Conservation (phyloP, 2,888 invertebrate genomes). For the Conchocele bisecta region DNA sequence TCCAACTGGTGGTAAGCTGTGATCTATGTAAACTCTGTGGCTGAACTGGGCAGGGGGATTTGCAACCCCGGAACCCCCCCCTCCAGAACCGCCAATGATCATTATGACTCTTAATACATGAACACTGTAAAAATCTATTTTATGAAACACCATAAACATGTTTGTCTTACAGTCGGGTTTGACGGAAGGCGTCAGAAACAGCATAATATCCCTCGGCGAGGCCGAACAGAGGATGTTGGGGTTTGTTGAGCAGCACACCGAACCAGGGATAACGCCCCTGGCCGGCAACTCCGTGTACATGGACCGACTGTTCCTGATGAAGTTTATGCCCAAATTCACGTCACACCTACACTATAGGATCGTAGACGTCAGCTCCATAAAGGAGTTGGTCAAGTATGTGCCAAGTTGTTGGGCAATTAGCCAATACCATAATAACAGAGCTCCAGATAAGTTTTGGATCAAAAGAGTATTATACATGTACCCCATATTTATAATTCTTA, state of each 20-base stretch:
- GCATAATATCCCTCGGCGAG: constrained; percentile 86
- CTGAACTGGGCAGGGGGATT: too few relatives aligned
- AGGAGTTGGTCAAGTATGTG: constrained; percentile 87
- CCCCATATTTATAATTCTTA: too few relatives aligned
- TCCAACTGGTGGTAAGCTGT: too few relatives aligned
- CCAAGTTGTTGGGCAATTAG: background rate
- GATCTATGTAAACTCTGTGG: too few relatives aligned
- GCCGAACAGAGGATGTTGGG: constrained; percentile 89
- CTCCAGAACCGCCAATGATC: too few relatives aligned
- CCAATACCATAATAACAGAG: too few relatives aligned
- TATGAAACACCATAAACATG: too few relatives aligned
- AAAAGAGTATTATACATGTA: too few relatives aligned
- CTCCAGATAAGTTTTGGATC: too few relatives aligned
- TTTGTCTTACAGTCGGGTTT: constrained; percentile 90
- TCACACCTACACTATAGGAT: constrained; percentile 94
- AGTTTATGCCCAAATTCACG: constrained; percentile 91
- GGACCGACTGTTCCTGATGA: constrained; percentile 91
- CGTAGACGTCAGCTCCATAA: constrained; percentile 95
- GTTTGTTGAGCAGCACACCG: constrained; percentile 87
- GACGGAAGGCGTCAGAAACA: constrained; percentile 88
- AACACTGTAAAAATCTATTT: too few relatives aligned
- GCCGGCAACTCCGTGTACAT: constrained; percentile 95
- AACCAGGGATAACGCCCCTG: constrained; percentile 84
- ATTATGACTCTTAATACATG: too few relatives aligned
- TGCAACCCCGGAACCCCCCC: too few relatives aligned